Base-by-base conservation (phyloP, 2,888 invertebrate genomes). In the Cosmia trapezina region DNA sequence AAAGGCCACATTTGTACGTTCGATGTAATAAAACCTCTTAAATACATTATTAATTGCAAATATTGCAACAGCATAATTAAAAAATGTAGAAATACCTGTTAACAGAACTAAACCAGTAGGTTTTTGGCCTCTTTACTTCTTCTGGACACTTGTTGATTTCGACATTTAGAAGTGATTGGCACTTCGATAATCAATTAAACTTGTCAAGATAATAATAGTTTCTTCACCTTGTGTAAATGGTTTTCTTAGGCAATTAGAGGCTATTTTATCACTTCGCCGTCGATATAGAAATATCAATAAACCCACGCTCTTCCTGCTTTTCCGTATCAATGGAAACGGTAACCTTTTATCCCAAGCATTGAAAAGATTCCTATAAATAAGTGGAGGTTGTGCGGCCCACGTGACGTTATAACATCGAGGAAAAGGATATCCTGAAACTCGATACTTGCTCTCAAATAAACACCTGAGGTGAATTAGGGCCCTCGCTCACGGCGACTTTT, bases 351-450 rank as follows among this genome's bases (percentile, higher is more conserved):
- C 19, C 19, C 76, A 5, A 57, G 49, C 14, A 51, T 45, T 57
- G 76, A 57, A 64, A 64, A 57, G 49, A 45, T 56, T 43, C 8
- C 57, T 59, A 47, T 57, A 59, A 65, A 56, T 75, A 75, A 33
- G 11, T 33, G 8, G 9, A 43, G 11, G 19, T 45, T 33, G 47
- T 47, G 33, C 33, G 33, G 28, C 56, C 45, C 73, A 62, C 75
- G 80, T 76, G 80, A 28, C 56, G 37, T 57, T 79, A 62, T 51
- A 47, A 14, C 49, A 71, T 19, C n/a, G 17, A 51, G 41, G 19
- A 47, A 56, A 72, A 41, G n/a, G 51, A 51, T 79, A 57, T 41
- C 47, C 14, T 53, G 61, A 41, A 9, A 76, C 45, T 37, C 45
- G 56, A 80, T 73, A 76, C 19, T 51, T 7, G 61, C 14, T n/a